Base-by-base conservation (phyloP, 2,113 vertebrate genomes). In the Sinocyclocheilus maitianheensis region DNA sequence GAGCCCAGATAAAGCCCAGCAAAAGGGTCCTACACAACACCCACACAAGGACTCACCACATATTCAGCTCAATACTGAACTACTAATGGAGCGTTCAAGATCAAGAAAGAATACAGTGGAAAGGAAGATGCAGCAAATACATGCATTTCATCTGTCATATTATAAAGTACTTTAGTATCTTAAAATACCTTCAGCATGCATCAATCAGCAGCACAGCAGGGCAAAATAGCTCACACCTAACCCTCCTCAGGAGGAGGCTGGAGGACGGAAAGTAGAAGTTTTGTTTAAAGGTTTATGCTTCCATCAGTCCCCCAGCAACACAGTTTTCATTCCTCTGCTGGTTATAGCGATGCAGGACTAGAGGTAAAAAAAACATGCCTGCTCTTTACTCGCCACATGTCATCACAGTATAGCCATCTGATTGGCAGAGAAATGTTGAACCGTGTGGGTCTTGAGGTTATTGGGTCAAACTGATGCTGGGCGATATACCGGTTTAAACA, bases 21-120 rank as follows among this genome's bases (percentile, higher is more conserved):
- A 34, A 40, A 24, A 43, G 20, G 0, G 55, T 12, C 65, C 88
- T 81, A 62, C 51, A 81, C n/a, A 62, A 81, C 83, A 84, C 88
- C 85, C 84, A 89, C 88, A 58, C 80, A 75, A 48, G 65, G 81
- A 88, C 81, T 83, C 71, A 10, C 40, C 10, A n/a, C 24, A 51
- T n/a, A 67, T 48, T 74, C 71, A 85, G 55, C 65, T 67, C 37
- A 30, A 22, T 48, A 12, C 10, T 48, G 46, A 48, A 48, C 9
- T 74, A 46, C 9, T 43, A 74, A 74, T 74, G 69, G 16, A 72
- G 34, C 34, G 10, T 46, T 13, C 18, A 43, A 74, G 72, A 53
- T 76, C 60, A 82, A 76, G 63, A 77, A 77, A 76, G 43, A 67
- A 77, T 26, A 40, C 74, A 48, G 63, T 62, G 58, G 63, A 83